Percentiles rank a stretch among this genome's conserved stretches.
phyloP scores from a whole-genome alignment of 1,140 invertebrate species.

The Drosophila burlai region DNA sequence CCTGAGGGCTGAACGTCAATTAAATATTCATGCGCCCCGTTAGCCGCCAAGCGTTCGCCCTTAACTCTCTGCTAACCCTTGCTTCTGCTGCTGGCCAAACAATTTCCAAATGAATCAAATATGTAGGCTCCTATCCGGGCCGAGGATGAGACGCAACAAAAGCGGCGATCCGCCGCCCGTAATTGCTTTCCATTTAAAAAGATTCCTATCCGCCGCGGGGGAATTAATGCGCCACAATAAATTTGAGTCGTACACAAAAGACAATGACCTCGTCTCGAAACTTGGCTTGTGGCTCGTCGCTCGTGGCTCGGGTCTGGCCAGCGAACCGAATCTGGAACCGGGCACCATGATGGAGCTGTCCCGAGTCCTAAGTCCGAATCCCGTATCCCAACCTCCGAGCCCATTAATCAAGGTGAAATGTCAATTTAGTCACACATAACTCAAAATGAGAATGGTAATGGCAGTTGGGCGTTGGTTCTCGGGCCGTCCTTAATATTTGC shows the following conservation, averaged over 20 bases:
- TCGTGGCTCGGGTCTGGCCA: constrained; percentile 11
- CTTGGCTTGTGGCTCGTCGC: constrained; percentile 17
- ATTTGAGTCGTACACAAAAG: constrained; percentile 50
- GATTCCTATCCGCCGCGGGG: constrained; percentile 36
- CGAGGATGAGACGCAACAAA: constrained; percentile 23
- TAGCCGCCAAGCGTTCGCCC: constrained; percentile 3
- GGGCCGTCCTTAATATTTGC: constrained; percentile 9
- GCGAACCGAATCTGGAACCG: constrained; percentile 18
- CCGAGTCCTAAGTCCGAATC: background rate
- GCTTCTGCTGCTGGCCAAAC: background rate
- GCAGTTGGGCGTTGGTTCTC: constrained; percentile 6
- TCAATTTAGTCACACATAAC: constrained; percentile 66
- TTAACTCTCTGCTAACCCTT: constrained; percentile 17
- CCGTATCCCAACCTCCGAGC: background rate
- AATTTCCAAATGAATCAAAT: constrained; percentile 50
- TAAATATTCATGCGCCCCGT: constrained; percentile 54
- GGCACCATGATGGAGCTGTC: constrained; percentile 49
- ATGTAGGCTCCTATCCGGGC: constrained; percentile 21
- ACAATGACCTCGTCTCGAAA: constrained; percentile 52
- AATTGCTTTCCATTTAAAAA: constrained; percentile 39
- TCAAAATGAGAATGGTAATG: constrained; percentile 53
- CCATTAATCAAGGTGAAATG: constrained; percentile 73
- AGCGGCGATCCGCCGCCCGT: constrained; percentile 25
- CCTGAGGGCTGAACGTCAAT: constrained; percentile 32
- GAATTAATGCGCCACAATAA: constrained; percentile 60